Base-by-base conservation (phyloP, 2,797 vertebrate genomes). In the Pangasius sanitwongsei region DNA sequence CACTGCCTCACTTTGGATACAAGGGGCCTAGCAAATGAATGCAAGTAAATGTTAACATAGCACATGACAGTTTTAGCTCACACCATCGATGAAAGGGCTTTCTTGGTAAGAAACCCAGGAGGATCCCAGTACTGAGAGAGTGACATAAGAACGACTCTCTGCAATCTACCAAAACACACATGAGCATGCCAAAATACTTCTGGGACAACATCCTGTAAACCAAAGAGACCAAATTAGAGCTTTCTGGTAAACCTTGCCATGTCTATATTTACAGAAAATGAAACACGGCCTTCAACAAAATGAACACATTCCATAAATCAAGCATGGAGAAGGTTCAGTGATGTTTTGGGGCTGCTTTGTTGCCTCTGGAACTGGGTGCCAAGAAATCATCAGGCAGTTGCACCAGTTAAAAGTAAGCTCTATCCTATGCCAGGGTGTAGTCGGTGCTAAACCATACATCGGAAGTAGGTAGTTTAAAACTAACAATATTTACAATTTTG, bases 151-250 rank as follows among this genome's bases (percentile, higher is more conserved):
- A 37, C 31, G 23, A 85, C n/a, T 85, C 48, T 55, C 65, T 55
- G 67, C 67, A 70, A 87, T 87, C 61, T 69, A 82, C 44, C 77
- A 87, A 87, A 87, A 87, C 86, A 87, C 86, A 87, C 86, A 87
- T 53, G 48, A 82, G 63, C 86, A 53, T 50, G 86, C 44, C 83
- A 65, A 65, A 67, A 65, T 63, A 78, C 86, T 80, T 69, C 61
- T 25, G 86, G 86, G 86, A 87, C 63, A 70, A 67, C 48, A 55
- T 82, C 15, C 48, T 16, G 61, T 65, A 78, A 44, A 88, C 81
- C 81, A 44, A 70, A 7, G 87, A 88, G 87, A 84, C 67, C 48
- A 84, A 88, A 88, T 75, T 65, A 75, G 81, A 83, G 69, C n/a
- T 37, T 74, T 74, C 37, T 25, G 67, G 87, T 74, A 74, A 83